Percentiles rank a stretch among this genome's conserved stretches.
Evolutionary conservation across 2,113 vertebrate genomes (phyloP).

Genomic region (Platycercus adscitus): DNA sequence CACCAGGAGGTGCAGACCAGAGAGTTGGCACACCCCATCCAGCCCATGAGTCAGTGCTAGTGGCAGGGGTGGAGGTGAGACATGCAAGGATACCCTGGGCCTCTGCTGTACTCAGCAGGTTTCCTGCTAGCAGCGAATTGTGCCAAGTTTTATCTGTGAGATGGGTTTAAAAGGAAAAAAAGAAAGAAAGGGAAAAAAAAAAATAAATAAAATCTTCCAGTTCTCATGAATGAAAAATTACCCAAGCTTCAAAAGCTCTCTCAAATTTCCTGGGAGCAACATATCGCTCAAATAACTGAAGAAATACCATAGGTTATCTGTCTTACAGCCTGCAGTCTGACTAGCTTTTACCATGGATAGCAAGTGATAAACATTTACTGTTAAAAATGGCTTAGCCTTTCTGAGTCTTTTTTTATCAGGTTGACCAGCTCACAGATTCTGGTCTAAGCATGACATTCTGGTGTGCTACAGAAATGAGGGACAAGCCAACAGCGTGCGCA

Average conservation of each 20-base stretch:
- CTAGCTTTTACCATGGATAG: background rate
- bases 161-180: background rate
- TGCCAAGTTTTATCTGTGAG: background rate
- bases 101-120: background rate
- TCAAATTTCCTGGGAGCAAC: background rate
- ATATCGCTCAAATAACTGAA: background rate
- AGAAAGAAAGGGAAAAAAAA: background rate
- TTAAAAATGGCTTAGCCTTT: background rate
- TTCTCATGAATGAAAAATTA: conserved; percentile 18
- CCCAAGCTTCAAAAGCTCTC: background rate
- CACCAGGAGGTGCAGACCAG: background rate
- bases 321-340: background rate
- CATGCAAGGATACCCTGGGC: background rate
- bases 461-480: background rate
- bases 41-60: background rate
- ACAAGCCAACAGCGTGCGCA: background rate
- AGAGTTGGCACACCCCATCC: background rate
- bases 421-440: background rate
- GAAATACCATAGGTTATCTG: background rate
- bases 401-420: background rate
- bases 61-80: background rate
- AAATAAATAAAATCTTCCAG: background rate
- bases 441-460: background rate
- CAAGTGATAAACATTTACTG: background rate
- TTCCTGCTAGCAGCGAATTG: background rate